phyloP scores from a whole-genome alignment of 1,140 invertebrate species.

The Megalonaias nervosa region DNA sequence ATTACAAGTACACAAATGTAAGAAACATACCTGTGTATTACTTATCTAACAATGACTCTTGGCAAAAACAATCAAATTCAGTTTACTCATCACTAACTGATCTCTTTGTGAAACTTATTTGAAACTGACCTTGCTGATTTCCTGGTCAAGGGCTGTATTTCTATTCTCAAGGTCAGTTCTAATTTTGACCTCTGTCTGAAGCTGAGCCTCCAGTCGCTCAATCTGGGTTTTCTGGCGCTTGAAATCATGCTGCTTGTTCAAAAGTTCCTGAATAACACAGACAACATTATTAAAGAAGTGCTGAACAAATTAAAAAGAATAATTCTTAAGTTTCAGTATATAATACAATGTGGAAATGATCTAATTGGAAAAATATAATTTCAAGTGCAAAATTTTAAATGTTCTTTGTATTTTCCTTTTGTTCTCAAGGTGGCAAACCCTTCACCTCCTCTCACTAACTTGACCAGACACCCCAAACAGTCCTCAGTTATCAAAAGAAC shows the following conservation, averaged over 20 bases:
- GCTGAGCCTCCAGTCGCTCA: constrained; percentile 54
- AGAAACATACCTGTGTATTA: no score
- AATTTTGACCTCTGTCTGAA: constrained; percentile 57
- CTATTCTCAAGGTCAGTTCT: constrained; percentile 60
- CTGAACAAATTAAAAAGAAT: background rate
- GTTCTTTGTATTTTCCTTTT: no score
- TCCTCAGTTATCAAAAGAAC: no score
- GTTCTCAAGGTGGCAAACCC: no score
- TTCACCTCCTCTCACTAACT: no score
- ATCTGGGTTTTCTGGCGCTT: constrained; percentile 41
- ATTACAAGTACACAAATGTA: no score
- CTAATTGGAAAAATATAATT: no score
- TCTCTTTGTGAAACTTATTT: background rate
- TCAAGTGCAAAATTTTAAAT: no score
- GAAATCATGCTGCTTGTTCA: constrained; percentile 46
- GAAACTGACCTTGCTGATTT: constrained; percentile 62
- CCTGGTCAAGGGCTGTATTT: constrained; percentile 57
- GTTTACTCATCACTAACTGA: background rate
- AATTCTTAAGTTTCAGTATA: no score
- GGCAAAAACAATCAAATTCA: background rate
- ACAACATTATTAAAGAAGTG: background rate
- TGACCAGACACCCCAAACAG: no score
- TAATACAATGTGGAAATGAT: no score
- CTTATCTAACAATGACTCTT: background rate
- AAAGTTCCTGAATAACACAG: constrained; percentile 42